A percentile compares a stretch with the other conserved stretches of the same genome.
Conservation (phyloP, 2,113 vertebrate species). For the Rutilus rutilus region DNA sequence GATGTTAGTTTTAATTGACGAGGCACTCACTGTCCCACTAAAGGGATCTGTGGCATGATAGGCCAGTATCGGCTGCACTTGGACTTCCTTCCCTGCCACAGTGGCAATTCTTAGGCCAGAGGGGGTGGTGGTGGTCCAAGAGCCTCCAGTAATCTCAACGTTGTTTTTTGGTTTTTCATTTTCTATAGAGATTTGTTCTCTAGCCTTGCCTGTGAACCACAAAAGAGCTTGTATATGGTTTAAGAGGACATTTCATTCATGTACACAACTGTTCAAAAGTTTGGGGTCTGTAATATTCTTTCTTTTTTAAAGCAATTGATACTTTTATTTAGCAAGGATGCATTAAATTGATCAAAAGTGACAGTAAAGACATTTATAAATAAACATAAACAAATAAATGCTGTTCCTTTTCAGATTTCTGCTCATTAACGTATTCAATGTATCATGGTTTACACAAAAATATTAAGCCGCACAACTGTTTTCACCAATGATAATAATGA, state of each 20-base stretch:
- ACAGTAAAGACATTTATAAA: background rate
- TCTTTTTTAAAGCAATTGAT: background rate
- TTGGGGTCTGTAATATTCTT: background rate
- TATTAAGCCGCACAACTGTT: too few relatives aligned
- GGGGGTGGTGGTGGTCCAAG: slow-evolving; percentile 88
- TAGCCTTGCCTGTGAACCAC: slow-evolving; percentile 57
- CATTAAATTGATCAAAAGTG: background rate
- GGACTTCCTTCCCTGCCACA: slow-evolving; percentile 67
- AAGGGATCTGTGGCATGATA: slow-evolving; percentile 84
- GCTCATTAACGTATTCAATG: too few relatives aligned
- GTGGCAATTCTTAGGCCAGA: slow-evolving; percentile 82
- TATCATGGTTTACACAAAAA: too few relatives aligned
- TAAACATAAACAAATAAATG: too few relatives aligned
- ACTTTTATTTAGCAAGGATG: background rate
- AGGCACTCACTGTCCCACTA: slow-evolving; percentile 78
- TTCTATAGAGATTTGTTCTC: slow-evolving; percentile 57
- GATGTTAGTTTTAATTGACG: background rate
- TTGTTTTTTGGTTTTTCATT: slow-evolving; percentile 34
- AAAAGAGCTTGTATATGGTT: background rate
- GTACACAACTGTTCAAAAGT: background rate
- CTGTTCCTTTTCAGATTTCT: too few relatives aligned
- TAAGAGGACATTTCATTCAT: background rate
- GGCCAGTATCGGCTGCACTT: slow-evolving; percentile 70
- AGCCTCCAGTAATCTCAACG: slow-evolving; percentile 61
- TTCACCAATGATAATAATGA: too few relatives aligned